Percentiles rank a stretch among this genome's conserved stretches.
phyloP scores from a whole-genome alignment of 1,140 invertebrate genomes.

The Temnothorax longispinosus region DNA sequence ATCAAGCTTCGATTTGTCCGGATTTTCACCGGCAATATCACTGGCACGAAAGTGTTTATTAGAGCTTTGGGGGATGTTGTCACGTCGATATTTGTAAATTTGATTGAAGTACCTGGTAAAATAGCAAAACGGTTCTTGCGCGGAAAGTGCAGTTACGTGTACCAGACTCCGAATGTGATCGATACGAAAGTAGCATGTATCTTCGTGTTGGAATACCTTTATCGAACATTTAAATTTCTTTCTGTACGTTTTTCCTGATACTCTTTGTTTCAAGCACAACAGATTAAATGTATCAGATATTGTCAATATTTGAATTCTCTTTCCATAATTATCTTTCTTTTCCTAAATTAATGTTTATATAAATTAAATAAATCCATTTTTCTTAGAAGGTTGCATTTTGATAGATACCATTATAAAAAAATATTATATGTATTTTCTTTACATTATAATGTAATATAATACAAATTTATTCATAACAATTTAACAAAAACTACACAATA shows the following conservation, averaged over 20 bases:
- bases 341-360: background rate
- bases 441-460: background rate
- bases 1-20: slow-evolving; percentile 11
- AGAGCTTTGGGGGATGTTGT: slow-evolving; percentile 57
- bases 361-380: background rate
- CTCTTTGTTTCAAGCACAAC: background rate
- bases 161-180: slow-evolving; percentile 45
- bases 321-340: background rate
- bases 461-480: background rate
- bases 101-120: slow-evolving; percentile 50
- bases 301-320: background rate
- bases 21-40: slow-evolving; percentile 47
- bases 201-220: slow-evolving; percentile 3
- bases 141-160: slow-evolving; percentile 58
- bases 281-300: background rate
- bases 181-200: slow-evolving; percentile 48
- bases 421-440: background rate
- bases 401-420: background rate
- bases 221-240: slow-evolving; percentile 24
- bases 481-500: too few species aligned
- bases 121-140: slow-evolving; percentile 35
- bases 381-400: background rate
- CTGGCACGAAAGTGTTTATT: slow-evolving; percentile 52
- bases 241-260: background rate
- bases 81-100: slow-evolving; percentile 56